phyloP scores from a whole-genome alignment of 2,797 vertebrate genomes.

The Pagetopsis macropterus region DNA sequence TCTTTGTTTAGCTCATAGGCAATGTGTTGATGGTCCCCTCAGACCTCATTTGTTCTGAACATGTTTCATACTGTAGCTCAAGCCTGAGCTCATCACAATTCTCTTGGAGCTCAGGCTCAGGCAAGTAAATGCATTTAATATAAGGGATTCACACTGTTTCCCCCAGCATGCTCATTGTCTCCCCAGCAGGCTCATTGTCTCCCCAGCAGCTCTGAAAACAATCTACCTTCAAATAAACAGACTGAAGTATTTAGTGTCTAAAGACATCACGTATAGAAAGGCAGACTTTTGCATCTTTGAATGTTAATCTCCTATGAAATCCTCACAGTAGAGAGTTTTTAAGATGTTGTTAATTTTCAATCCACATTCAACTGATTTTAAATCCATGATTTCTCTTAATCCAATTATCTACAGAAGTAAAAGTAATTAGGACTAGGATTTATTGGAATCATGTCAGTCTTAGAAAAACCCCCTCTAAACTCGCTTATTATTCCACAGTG shows the following conservation, averaged over 20 bases:
- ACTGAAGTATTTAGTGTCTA: slow-evolving; percentile 48
- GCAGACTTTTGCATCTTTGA: slow-evolving; percentile 42
- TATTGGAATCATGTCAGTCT: slow-evolving; percentile 49
- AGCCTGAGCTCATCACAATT: slow-evolving; percentile 59
- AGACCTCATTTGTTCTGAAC: slow-evolving; percentile 70
- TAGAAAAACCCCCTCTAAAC: slow-evolving; percentile 14
- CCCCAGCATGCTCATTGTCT: slow-evolving; percentile 57
- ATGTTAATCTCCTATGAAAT: slow-evolving; percentile 43
- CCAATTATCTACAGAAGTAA: slow-evolving; percentile 51
- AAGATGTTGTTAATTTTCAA: slow-evolving; percentile 44
- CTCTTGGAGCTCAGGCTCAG: slow-evolving; percentile 48
- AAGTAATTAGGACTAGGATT: slow-evolving; percentile 54
- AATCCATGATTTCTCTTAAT: slow-evolving; percentile 45
- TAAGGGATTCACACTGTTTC: slow-evolving; percentile 55
- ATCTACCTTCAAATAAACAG: slow-evolving; percentile 42
- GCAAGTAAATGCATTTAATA: slow-evolving; percentile 69
- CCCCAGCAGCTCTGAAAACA: slow-evolving; percentile 42
- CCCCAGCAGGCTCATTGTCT: slow-evolving; percentile 34
- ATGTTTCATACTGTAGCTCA: slow-evolving; percentile 46
- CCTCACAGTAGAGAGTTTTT: background rate
- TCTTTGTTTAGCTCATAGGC: slow-evolving; percentile 54
- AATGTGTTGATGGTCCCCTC: slow-evolving; percentile 69
- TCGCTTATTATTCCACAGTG: slow-evolving; percentile 39
- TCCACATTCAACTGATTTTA: slow-evolving; percentile 41
- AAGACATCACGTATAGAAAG: slow-evolving; percentile 35